These are phyloP conservation scores for Boloria selene DNA, from an alignment of 2,888 invertebrate genomes.

Conservation along the genomic window DNA sequence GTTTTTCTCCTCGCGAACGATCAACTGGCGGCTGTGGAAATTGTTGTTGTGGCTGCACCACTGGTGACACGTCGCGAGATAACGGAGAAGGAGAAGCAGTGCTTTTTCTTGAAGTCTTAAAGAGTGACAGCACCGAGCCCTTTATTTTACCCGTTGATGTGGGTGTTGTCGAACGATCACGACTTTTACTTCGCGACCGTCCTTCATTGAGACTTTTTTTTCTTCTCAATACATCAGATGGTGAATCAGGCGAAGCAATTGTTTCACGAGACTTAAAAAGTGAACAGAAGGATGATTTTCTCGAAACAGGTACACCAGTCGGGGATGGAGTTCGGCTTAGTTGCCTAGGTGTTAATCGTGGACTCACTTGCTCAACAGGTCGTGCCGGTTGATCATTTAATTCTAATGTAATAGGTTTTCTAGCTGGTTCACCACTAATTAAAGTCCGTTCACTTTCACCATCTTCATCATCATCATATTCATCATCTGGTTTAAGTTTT, in stretches of 20 bases:
- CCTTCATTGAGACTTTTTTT: constrained; percentile 72
- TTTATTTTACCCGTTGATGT: constrained; percentile 81
- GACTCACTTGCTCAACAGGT: constrained; percentile 62
- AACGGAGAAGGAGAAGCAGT: constrained; percentile 62
- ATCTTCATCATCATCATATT: constrained; percentile 82
- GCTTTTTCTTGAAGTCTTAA: constrained; percentile 80
- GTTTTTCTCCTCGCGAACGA: constrained; percentile 55
- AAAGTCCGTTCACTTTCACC: constrained; percentile 53
- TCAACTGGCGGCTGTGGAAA: constrained; percentile 56
- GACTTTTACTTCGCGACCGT: constrained; percentile 86
- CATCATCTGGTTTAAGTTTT: constrained; percentile 88
- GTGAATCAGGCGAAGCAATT: constrained; percentile 84
- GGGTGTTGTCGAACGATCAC: constrained; percentile 83
- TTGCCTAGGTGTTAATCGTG: constrained; percentile 49
- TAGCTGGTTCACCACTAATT: constrained; percentile 54
- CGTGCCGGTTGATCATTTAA: constrained; percentile 63
- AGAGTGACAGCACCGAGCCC: constrained; percentile 85
- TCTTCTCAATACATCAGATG: constrained; percentile 71
- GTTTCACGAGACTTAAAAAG: constrained; percentile 89
- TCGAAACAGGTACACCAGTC: constrained; percentile 83
- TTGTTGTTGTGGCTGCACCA: constrained; percentile 53
- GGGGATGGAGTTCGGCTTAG: constrained; percentile 85
- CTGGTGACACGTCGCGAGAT: constrained; percentile 65
- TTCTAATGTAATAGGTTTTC: constrained; percentile 84
- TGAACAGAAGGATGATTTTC: constrained; percentile 91